phyloP scores from a whole-genome alignment of 2,797 vertebrate genomes.

The Nyctalus aviator region DNA sequence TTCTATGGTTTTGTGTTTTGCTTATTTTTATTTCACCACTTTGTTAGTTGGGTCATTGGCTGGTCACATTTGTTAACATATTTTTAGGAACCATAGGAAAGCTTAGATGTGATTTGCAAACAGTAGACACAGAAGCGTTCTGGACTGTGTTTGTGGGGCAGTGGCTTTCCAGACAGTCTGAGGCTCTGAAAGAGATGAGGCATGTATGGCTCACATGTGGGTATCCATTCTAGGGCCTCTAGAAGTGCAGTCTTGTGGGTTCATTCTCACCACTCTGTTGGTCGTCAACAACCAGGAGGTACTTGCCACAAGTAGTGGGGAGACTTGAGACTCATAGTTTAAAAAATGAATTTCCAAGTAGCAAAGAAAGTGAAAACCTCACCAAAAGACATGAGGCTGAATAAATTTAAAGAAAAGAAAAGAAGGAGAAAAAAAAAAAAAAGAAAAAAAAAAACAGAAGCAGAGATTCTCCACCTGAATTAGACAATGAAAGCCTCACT shows the following conservation, averaged over 20 bases:
- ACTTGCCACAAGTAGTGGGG: conserved; percentile 52
- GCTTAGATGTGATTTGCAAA: not conserved
- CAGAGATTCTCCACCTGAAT: conserved; percentile 70
- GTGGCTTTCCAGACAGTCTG: not conserved
- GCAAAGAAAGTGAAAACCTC: conserved; percentile 73
- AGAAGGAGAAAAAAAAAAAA: too few species aligned
- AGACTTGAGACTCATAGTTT: conserved; percentile 52
- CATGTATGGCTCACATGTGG: not conserved
- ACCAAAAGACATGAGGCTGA: conserved; percentile 49
- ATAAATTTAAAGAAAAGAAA: conserved; percentile 32
- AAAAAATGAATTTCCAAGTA: conserved; percentile 63
- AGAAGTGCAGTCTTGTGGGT: not conserved
- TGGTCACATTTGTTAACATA: not conserved
- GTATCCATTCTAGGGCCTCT: not conserved
- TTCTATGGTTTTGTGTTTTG: not conserved
- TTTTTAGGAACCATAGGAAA: not conserved
- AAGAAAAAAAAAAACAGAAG: not conserved
- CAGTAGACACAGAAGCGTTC: not conserved
- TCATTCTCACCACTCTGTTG: conserved; percentile 24
- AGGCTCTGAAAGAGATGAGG: not conserved
- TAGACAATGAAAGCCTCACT: conserved; percentile 66
- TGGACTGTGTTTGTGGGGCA: not conserved
- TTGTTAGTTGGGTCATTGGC: not conserved
- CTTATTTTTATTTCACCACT: not conserved
- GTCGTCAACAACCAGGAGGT: conserved; percentile 37